These are phyloP conservation scores for Piliocolobus tephrosceles DNA, from an alignment of 2,113 vertebrate genomes.

Conservation along the genomic window DNA sequence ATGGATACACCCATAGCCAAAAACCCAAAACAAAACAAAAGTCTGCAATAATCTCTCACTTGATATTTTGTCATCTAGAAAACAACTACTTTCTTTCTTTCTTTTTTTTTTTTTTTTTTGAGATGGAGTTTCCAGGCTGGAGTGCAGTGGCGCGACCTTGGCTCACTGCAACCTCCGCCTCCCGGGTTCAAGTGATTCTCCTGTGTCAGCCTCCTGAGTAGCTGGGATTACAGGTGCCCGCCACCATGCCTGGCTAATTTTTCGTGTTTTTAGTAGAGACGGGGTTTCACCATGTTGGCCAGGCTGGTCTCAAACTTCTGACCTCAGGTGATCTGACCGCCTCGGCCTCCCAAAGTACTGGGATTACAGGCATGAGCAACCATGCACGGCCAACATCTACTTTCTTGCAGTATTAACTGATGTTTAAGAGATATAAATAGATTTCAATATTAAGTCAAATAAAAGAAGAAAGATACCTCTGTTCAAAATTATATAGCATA, in stretches of 20 bases:
- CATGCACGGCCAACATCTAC: background rate
- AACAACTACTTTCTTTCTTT: background rate
- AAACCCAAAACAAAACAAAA: background rate
- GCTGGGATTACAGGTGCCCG: too few species aligned
- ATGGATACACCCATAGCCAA: background rate
- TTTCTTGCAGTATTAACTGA: background rate
- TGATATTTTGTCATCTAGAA: background rate
- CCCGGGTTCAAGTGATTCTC: too few species aligned
- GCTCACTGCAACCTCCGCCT: too few species aligned
- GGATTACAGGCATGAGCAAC: too few species aligned
- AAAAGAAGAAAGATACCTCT: background rate
- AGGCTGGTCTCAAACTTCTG: too few species aligned
- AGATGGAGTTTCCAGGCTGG: too few species aligned
- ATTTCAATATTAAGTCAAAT: conserved; percentile 8
- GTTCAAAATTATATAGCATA: background rate
- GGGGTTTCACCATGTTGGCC: too few species aligned
- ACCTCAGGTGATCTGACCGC: too few species aligned
- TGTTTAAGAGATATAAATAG: background rate
- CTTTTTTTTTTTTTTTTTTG: rapidly evolving
- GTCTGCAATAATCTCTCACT: background rate
- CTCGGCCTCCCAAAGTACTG: too few species aligned
- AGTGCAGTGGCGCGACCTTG: rapidly evolving
- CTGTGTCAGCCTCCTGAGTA: too few species aligned
- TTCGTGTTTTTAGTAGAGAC: too few species aligned
- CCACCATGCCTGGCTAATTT: too few species aligned